Percentiles rank a stretch among this genome's conserved stretches.
Conservation (phyloP, 2,113 vertebrate species). For the Corythaixoides concolor region DNA sequence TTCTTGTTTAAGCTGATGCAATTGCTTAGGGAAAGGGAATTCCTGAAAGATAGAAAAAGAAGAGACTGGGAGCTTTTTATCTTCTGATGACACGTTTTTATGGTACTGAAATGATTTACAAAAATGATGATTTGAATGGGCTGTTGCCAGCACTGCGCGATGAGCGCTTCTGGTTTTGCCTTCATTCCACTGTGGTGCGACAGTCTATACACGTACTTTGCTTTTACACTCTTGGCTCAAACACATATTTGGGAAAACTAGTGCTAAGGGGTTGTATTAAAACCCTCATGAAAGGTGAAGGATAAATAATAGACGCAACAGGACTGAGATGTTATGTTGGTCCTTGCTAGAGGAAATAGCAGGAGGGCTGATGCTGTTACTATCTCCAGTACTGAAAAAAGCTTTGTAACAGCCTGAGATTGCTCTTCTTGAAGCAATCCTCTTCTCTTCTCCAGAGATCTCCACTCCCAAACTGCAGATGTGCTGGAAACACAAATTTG, state of each 20-base stretch:
- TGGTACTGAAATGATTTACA: background rate
- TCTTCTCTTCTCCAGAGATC: background rate
- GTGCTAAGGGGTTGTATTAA: background rate
- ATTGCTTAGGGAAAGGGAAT: background rate
- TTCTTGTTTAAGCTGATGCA: conserved; percentile 3
- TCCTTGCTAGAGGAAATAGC: background rate
- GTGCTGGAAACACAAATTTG: background rate
- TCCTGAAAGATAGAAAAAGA: background rate
- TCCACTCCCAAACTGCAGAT: background rate
- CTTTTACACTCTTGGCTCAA: background rate
- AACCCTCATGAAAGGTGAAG: background rate
- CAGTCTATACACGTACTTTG: background rate
- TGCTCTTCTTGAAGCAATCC: background rate
- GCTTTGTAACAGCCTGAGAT: background rate
- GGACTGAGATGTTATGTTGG: background rate
- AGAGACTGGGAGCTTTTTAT: background rate
- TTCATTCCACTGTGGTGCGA: background rate
- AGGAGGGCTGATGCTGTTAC: background rate
- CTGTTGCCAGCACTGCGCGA: background rate
- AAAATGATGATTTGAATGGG: background rate
- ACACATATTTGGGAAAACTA: background rate
- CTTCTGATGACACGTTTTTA: background rate
- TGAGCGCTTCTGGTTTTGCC: background rate
- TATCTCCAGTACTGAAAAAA: background rate
- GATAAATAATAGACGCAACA: background rate